Percentiles rank a stretch among this genome's conserved stretches.
These are phyloP conservation scores for Ichneumon xanthorius DNA, from an alignment of 2,888 invertebrate genomes.

Conservation along the genomic window DNA sequence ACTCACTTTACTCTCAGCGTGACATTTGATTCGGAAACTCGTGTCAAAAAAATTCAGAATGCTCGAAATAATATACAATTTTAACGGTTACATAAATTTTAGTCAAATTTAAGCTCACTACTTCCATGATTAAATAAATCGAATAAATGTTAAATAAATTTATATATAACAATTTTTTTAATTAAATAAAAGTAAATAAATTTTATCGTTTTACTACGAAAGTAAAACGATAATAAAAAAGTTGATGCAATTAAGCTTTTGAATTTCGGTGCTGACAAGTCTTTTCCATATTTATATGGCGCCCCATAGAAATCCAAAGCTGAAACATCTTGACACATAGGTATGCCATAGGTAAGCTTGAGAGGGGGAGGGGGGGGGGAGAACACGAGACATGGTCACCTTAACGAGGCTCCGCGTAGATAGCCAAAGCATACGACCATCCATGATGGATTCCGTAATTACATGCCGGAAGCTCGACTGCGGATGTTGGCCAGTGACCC, in stretches of 20 bases:
- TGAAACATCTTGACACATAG: background rate
- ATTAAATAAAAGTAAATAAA: too few relatives aligned
- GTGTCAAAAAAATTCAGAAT: too few relatives aligned
- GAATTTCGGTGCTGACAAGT: background rate
- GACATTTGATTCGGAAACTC: too few relatives aligned
- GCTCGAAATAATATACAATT: too few relatives aligned
- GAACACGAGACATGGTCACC: constrained; percentile 1
- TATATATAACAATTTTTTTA: too few relatives aligned
- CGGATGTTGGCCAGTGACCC: constrained; percentile 41
- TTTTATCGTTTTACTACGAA: too few relatives aligned
- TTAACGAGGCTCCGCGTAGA: constrained; percentile 14
- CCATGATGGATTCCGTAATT: constrained; percentile 48
- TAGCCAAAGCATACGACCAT: constrained; percentile 15
- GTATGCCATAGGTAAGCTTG: background rate
- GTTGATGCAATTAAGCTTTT: background rate
- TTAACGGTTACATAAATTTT: too few relatives aligned
- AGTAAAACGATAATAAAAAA: background rate
- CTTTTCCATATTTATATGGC: background rate
- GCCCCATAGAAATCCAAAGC: background rate
- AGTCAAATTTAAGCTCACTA: too few relatives aligned
- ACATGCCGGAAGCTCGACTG: constrained; percentile 39
- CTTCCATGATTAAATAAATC: too few relatives aligned
- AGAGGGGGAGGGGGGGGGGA: background rate
- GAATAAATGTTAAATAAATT: too few relatives aligned
- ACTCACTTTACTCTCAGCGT: too few relatives aligned